phyloP scores from a whole-genome alignment of 2,113 vertebrate species.

The Myodes glareolus region DNA sequence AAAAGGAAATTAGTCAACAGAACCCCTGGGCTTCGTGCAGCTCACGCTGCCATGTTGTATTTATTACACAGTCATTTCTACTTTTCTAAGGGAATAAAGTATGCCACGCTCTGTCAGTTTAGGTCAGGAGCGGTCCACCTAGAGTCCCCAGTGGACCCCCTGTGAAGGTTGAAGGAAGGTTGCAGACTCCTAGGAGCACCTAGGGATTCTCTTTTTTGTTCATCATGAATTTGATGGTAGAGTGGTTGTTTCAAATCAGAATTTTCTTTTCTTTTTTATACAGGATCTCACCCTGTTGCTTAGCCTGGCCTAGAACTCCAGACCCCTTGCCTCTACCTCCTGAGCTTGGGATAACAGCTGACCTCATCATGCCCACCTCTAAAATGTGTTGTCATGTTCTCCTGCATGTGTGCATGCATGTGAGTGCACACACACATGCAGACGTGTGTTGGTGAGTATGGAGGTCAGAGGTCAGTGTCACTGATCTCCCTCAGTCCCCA shows the following conservation, averaged over 20 bases:
- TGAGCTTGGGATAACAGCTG: not conserved
- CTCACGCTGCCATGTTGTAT: not conserved
- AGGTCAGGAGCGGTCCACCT: not conserved
- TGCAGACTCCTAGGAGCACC: not conserved
- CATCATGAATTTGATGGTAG: not conserved
- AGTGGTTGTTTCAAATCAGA: not conserved
- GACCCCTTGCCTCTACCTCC: not conserved
- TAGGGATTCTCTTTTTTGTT: not conserved
- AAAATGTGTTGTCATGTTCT: not conserved
- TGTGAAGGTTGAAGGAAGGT: not conserved
- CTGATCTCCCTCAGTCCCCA: no score
- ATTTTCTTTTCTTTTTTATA: not conserved
- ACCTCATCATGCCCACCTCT: not conserved
- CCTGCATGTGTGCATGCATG: no score
- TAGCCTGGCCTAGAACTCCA: not conserved
- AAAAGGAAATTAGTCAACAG: not conserved
- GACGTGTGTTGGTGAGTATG: rapidly evolving
- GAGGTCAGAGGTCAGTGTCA: not conserved
- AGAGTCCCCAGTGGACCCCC: not conserved
- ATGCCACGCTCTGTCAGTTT: not conserved
- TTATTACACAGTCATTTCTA: not conserved
- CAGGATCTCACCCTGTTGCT: not conserved
- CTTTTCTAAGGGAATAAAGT: not conserved
- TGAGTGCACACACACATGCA: not conserved
- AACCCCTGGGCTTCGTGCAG: not conserved